Evolutionary conservation across 2,797 vertebrate species (phyloP).

Genomic region (Lycodopsis pacificus): DNA sequence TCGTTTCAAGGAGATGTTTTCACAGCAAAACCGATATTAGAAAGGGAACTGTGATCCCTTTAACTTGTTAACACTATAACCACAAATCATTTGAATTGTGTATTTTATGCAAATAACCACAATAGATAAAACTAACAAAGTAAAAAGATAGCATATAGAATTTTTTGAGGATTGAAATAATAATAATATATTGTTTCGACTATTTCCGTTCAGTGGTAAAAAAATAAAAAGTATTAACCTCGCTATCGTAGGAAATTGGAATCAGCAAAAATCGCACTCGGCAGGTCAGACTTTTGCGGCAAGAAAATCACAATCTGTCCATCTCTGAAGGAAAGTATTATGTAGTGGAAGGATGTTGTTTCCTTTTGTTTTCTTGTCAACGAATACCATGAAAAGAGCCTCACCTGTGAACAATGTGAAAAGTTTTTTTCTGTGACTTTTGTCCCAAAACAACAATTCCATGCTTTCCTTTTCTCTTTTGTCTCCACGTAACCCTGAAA

Average conservation of each 20-base stretch:
- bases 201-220: too few species aligned
- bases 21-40: background rate
- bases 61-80: background rate
- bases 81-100: background rate
- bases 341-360: background rate
- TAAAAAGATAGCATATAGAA: too few species aligned
- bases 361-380: slow-evolving; percentile 6
- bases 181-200: background rate
- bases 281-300: too few species aligned
- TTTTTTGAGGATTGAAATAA: too few species aligned
- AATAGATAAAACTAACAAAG: too few species aligned
- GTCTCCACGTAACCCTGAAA: slow-evolving; percentile 54
- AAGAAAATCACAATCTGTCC: background rate
- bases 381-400: background rate
- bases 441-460: background rate
- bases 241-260: background rate
- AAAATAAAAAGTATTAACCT: too few species aligned
- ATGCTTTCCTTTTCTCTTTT: slow-evolving; percentile 46
- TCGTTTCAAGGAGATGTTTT: background rate
- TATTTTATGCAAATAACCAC: background rate
- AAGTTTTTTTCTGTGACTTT: background rate
- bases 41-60: background rate
- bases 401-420: background rate
- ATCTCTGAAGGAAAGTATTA: background rate
- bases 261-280: background rate